Evolutionary conservation across 2,888 invertebrate species (phyloP).

Genomic region (Coelopa pilipes): DNA sequence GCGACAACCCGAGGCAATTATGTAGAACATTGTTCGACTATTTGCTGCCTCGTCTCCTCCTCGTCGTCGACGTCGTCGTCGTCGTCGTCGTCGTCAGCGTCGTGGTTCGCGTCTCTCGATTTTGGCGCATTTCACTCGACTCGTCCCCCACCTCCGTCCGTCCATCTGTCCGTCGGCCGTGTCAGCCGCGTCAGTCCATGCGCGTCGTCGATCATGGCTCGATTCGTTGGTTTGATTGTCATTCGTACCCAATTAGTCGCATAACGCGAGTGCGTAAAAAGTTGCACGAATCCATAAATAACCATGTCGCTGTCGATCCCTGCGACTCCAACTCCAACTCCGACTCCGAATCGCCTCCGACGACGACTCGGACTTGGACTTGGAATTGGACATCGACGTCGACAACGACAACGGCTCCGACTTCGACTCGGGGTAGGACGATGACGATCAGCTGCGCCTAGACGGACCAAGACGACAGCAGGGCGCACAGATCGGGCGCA

Average conservation of each 20-base stretch:
- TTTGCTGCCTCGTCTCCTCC: constrained; percentile 2
- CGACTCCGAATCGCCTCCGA: too few relatives aligned
- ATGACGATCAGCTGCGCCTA: too few relatives aligned
- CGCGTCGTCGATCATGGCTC: neutral
- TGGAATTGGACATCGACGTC: too few relatives aligned
- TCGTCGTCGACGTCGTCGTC: neutral
- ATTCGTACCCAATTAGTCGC: constrained; percentile 67
- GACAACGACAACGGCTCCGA: too few relatives aligned
- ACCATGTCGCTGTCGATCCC: constrained; percentile 42
- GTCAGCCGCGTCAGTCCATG: constrained; percentile 15
- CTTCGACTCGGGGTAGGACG: too few relatives aligned
- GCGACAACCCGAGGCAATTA: constrained; percentile 63
- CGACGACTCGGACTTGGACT: too few relatives aligned
- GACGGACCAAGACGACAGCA: too few relatives aligned
- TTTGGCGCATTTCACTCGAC: neutral
- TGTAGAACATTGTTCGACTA: constrained; percentile 58
- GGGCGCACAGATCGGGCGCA: too few relatives aligned
- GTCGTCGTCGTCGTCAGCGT: neutral
- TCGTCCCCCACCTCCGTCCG: neutral
- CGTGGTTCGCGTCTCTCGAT: neutral
- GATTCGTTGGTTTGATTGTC: constrained; percentile 58
- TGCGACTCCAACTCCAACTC: constrained; percentile 15
- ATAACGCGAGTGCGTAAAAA: constrained; percentile 66
- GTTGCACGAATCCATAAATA: constrained; percentile 66
- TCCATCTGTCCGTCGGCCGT: neutral